Evolutionary conservation across 2,888 invertebrate species (phyloP), one percentile per base, ranked within the genome.

Genomic region (Drosophila setosimentum): DNA sequence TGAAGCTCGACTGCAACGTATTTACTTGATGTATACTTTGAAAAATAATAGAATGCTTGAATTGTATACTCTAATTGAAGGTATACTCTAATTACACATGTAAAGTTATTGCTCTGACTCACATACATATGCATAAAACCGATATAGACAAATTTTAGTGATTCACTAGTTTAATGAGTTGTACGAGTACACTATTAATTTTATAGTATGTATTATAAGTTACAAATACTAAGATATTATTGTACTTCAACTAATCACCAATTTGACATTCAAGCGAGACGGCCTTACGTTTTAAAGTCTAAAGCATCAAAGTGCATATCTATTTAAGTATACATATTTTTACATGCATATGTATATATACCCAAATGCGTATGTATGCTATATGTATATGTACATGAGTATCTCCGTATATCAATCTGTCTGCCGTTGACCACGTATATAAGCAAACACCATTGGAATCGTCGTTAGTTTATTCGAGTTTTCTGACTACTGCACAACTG

Each of bases 181-280:
- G 40, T 53, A 66, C 37, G 61, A 30, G 35, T 73, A 64, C 27
- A 64, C 64, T 53, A 40, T 60, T 73, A 73, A 49, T 65, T 73
- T 55, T 48, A 61, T 50, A 55, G 51, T 55, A 63, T 67, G 51
- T 70, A 60, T 37, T 64, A 65, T 54, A 86, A 78, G 73, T 73
- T 76, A 78, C 68, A 50, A 40, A 68, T 76, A 85, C 73, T 80
- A 73, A 81, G 65, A 68, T 78, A 86, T 82, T 86, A 86, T 83
- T 81, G 83, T 74, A 81, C 72, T 81, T 88, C 69, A 76, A 86
- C 83, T 86, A 84, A 84, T 88, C 83, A 84, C 87, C 78, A 61
- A 78, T 64, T 81, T 83, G 87, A 88, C 89, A 87, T 85, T 85
- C 87, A 73, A 89, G 82, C 84, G 84, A 86, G 76, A 85, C 73